Conservation (phyloP, 2,888 invertebrate species). For the Drosophila affinis region DNA sequence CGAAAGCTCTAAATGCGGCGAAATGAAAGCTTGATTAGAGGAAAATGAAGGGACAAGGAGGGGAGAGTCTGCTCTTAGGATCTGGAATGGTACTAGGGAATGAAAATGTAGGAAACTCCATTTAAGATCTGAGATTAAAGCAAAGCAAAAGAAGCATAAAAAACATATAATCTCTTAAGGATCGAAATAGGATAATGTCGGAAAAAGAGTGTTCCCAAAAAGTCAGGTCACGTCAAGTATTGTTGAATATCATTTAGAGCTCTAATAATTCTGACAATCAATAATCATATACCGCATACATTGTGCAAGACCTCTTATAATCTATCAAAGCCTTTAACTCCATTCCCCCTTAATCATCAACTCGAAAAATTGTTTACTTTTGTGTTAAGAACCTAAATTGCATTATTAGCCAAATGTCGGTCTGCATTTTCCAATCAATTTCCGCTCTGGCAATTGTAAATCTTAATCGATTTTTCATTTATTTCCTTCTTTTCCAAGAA, state of each 20-base stretch:
- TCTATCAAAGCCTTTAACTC: background rate
- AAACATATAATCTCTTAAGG: no score
- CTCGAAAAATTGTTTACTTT: slow-evolving; percentile 7
- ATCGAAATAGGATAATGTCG: no score
- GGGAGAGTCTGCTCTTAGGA: slow-evolving; percentile 40
- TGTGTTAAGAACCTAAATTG: slow-evolving; percentile 6
- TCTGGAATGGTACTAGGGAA: background rate
- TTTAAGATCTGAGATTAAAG: no score
- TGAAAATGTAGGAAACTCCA: background rate
- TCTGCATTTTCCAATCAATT: slow-evolving; percentile 25
- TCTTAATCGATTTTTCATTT: slow-evolving; percentile 33
- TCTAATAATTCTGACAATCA: background rate
- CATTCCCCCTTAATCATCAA: background rate
- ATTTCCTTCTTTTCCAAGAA: slow-evolving; percentile 37
- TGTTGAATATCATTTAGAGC: no score
- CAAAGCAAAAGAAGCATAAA: no score
- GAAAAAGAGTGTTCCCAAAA: no score
- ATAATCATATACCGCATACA: background rate
- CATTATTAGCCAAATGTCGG: slow-evolving; percentile 5
- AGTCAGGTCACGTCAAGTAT: no score
- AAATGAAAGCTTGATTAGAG: slow-evolving; percentile 44
- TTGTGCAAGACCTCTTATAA: background rate
- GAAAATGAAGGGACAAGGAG: slow-evolving; percentile 11
- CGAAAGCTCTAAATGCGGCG: slow-evolving; percentile 34
- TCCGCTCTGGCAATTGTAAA: slow-evolving; percentile 35